Percentiles rank a stretch among this genome's conserved stretches.
Evolutionary conservation across 1,140 invertebrate species (phyloP).

Genomic region (Orchestia grillus): DNA sequence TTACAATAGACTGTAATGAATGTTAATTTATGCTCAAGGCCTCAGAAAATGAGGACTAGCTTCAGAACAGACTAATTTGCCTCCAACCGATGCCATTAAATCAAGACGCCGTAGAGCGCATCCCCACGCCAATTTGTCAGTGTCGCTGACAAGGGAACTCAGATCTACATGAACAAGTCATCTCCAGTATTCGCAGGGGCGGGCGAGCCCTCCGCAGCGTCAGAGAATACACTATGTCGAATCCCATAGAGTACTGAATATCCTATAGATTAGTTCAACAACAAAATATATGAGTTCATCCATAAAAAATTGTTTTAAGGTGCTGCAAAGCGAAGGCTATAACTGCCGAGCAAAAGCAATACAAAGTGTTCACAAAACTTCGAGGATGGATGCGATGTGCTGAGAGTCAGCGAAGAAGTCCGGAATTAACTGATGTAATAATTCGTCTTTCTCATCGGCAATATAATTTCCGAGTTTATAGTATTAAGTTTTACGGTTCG

Average conservation of each 20-base stretch:
- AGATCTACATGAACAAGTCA: neutral
- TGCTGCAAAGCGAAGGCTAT: neutral
- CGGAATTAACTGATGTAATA: too few relatives aligned
- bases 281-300: neutral
- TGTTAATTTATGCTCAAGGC: conserved; percentile 32
- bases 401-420: too few relatives aligned
- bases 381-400: neutral
- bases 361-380: neutral
- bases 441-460: too few relatives aligned
- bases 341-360: neutral
- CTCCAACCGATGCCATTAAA: neutral
- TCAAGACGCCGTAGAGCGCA: neutral
- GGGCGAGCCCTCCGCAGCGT: neutral
- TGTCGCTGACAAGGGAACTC: neutral
- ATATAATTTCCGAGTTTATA: neutral
- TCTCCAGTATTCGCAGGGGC: neutral
- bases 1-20: conserved; percentile 34
- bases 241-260: neutral
- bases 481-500: neutral
- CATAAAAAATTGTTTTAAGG: neutral
- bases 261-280: neutral
- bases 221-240: neutral
- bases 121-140: neutral
- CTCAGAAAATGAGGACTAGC: neutral
- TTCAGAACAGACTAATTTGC: conserved; percentile 10